Evolutionary conservation across 37 sponge, comb jelly and placozoan species (phyloP).

Genomic region (Mnemiopsis leidyi): DNA sequence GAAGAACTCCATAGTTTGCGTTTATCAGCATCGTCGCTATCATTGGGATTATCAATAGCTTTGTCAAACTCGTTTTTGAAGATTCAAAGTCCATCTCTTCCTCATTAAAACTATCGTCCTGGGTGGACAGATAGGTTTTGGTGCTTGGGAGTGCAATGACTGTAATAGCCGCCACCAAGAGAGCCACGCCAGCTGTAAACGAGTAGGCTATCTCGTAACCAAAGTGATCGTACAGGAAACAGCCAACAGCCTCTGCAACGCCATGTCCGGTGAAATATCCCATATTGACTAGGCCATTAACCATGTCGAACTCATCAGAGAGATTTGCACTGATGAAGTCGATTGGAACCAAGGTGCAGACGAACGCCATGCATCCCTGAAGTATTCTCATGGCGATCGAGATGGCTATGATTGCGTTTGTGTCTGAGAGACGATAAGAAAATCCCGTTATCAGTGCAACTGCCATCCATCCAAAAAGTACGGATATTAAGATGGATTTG

Average conservation of each 20-base stretch:
- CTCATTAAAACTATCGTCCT: not conserved
- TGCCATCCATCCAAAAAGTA: not conserved
- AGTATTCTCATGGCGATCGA: not conserved
- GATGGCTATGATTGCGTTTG: not conserved
- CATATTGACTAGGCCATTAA: not conserved
- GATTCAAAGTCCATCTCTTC: not conserved
- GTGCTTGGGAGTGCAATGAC: not conserved
- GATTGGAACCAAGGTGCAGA: not conserved
- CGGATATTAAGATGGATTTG: not conserved
- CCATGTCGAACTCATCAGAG: not conserved
- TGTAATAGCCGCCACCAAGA: not conserved
- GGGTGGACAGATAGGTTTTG: not conserved
- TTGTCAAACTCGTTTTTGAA: not conserved
- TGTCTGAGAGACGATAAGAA: not conserved
- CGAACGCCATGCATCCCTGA: not conserved
- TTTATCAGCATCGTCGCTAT: conserved; percentile 1
- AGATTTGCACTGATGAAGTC: conserved; percentile 53
- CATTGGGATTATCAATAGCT: not conserved
- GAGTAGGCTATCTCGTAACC: not conserved
- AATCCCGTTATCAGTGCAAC: not conserved
- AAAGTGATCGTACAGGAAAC: conserved; percentile 13
- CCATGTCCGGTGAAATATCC: conserved; percentile 16
- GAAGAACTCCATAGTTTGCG: conserved; percentile 39
- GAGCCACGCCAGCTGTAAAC: not conserved
- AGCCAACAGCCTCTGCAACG: not conserved